Percentiles rank a stretch among this genome's conserved stretches.
phyloP scores from a whole-genome alignment of 2,113 vertebrate species.

The Aramus guarauna region DNA sequence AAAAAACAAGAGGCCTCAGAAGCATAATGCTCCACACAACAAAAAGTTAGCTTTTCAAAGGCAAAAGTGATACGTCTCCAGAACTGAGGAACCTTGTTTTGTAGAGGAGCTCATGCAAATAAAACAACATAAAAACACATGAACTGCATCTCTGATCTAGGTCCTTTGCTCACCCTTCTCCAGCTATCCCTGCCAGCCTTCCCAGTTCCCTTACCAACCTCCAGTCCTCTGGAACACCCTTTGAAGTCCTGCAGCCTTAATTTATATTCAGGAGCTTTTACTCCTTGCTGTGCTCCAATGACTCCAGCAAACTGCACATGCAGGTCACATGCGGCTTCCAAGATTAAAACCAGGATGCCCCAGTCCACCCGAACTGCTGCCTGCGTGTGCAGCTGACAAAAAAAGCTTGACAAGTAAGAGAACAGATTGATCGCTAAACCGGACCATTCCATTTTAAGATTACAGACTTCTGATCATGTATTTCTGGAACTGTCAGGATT shows the following conservation, averaged over 20 bases:
- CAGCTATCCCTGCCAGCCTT: neutral
- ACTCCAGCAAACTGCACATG: neutral
- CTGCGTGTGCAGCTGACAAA: accelerated
- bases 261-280: neutral
- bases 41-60: neutral
- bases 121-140: accelerated
- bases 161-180: neutral
- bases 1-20: neutral
- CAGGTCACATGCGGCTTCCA: neutral
- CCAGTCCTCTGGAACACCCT: neutral
- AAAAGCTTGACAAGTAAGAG: neutral
- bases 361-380: neutral
- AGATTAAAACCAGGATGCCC: neutral
- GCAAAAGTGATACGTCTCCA: neutral
- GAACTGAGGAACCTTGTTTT: neutral
- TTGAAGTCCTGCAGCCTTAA: neutral
- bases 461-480: accelerated
- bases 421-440: neutral
- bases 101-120: neutral
- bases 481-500: neutral
- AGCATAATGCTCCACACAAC: neutral
- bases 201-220: neutral
- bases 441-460: neutral
- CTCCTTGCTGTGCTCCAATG: neutral
- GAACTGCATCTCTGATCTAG: accelerated